Base-by-base conservation (phyloP, 2,888 invertebrate genomes). In the Eupeodes luniger region DNA sequence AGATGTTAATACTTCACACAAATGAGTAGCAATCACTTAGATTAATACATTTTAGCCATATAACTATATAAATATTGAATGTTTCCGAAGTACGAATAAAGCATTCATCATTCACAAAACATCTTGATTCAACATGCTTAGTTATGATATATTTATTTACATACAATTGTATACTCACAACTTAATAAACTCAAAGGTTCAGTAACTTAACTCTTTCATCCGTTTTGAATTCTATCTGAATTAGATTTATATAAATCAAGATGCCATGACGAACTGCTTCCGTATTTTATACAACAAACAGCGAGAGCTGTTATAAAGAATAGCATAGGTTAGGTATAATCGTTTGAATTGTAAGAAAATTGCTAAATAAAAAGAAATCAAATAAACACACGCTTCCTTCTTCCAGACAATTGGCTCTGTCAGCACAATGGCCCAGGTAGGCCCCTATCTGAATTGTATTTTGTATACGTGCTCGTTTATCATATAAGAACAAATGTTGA, bases 391-490 rank as follows among this genome's bases (percentile, higher is more conserved):
- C 49, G 47, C 49, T 57, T 80, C 36, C 72, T 72, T 80, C 53
- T 66, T 72, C 16, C 47, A 62, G 62, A 69, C 70, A 72, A 79
- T 70, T 66, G 67, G 19, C 34, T 59, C 57, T 40, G 59, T 19
- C 51, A 59, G 40, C 64, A 66, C 51, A 40, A 7, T 55, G 67
- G 61, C 36, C 67, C 67, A 36, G n/a, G 62, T 69, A 36, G n/a
- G 62, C 62, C 75, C 79, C 70, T 85, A 80, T 80, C 76, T 80
- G 75, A 70, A 57, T 76, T 27, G 27, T 27, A 27, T 27, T 27
- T 27, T 27, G 9, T 47, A 75, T 69, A 85, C 75, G 80, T 80
- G 84, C 75, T 75, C 80, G 70, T 84, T 79, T 69, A 84, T 84
- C 84, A 79, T 64, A 47, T 10, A 7, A 47, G 16, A 61, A 27